These are phyloP conservation scores for Cottus gobio DNA, from an alignment of 2,113 vertebrate species.

Conservation along the genomic window DNA sequence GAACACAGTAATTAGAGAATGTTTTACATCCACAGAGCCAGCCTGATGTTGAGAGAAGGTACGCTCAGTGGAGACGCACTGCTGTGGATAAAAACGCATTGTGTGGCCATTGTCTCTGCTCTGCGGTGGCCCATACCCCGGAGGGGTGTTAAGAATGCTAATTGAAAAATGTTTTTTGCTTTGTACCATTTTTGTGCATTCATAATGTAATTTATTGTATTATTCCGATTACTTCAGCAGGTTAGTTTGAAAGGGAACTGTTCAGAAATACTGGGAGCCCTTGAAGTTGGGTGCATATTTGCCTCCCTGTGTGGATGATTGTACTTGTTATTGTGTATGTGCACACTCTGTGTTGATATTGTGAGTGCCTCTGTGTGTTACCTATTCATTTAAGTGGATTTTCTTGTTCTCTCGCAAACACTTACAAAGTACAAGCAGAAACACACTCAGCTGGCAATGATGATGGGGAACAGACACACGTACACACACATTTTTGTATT, in stretches of 20 bases:
- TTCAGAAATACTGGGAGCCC: slow-evolving; percentile 10
- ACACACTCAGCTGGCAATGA: neutral
- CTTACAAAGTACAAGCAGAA: neutral
- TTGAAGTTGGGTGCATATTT: neutral
- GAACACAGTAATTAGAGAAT: slow-evolving; percentile 72
- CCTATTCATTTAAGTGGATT: slow-evolving; percentile 19
- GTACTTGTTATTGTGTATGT: neutral
- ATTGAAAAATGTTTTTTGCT: slow-evolving; percentile 49
- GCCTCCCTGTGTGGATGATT: neutral
- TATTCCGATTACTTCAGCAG: slow-evolving; percentile 43
- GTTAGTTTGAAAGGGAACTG: slow-evolving; percentile 25
- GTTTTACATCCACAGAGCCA: slow-evolving; percentile 39
- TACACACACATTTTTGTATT: neutral
- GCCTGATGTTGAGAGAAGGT: slow-evolving; percentile 48
- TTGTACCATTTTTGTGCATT: slow-evolving; percentile 24
- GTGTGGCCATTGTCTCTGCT: slow-evolving; percentile 42
- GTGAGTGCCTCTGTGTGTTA: slow-evolving; percentile 9
- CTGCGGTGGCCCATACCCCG: slow-evolving; percentile 27
- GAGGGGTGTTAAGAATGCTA: slow-evolving; percentile 45
- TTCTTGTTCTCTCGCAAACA: slow-evolving; percentile 11
- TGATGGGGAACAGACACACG: neutral
- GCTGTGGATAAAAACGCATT: slow-evolving; percentile 34
- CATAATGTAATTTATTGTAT: slow-evolving; percentile 36
- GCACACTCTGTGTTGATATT: slow-evolving; percentile 11
- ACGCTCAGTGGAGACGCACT: slow-evolving; percentile 24